A percentile compares a stretch with the other conserved stretches of the same genome.
Conservation (phyloP, 2,797 vertebrate genomes). For the Kryptopterus vitreolus region DNA sequence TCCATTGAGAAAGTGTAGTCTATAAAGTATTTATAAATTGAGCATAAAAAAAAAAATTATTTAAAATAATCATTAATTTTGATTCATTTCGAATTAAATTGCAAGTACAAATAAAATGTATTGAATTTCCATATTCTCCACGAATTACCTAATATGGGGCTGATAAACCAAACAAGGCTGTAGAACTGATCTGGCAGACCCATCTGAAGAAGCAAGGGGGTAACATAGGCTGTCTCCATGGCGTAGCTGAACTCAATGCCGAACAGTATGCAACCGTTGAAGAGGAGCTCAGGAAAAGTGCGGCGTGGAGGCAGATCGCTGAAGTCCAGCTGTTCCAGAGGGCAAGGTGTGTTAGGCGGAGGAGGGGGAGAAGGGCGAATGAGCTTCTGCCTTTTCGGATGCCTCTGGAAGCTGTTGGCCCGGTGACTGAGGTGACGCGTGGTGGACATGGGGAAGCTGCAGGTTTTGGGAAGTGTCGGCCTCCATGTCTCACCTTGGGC, state of each 20-base stretch:
- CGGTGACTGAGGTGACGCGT: slow-evolving; percentile 91
- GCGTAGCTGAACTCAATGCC: slow-evolving; percentile 98
- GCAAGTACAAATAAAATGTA: background rate
- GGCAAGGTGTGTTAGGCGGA: slow-evolving; percentile 93
- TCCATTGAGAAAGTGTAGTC: background rate
- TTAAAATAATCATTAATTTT: background rate
- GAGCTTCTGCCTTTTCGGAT: slow-evolving; percentile 87
- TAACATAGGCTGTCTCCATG: slow-evolving; percentile 98
- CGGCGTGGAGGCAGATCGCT: slow-evolving; percentile 84
- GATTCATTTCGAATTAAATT: background rate
- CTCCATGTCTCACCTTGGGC: slow-evolving; percentile 74
- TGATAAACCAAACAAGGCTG: slow-evolving; percentile 97
- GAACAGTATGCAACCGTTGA: slow-evolving; percentile 93
- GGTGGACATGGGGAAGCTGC: slow-evolving; percentile 80
- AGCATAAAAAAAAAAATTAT: background rate
- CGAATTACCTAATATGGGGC: slow-evolving; percentile 89
- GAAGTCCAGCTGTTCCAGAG: slow-evolving; percentile 86
- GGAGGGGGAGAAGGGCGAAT: slow-evolving; percentile 92
- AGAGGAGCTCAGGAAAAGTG: slow-evolving; percentile 87
- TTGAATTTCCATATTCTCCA: background rate
- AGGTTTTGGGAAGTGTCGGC: slow-evolving; percentile 75
- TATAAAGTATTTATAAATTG: background rate
- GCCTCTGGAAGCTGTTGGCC: slow-evolving; percentile 97
- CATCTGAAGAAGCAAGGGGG: slow-evolving; percentile 95
- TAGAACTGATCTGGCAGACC: slow-evolving; percentile 94